Percentiles rank a stretch among this genome's conserved stretches.
Evolutionary conservation across 1,140 invertebrate genomes (phyloP).

Genomic region (Chironomus tepperi): DNA sequence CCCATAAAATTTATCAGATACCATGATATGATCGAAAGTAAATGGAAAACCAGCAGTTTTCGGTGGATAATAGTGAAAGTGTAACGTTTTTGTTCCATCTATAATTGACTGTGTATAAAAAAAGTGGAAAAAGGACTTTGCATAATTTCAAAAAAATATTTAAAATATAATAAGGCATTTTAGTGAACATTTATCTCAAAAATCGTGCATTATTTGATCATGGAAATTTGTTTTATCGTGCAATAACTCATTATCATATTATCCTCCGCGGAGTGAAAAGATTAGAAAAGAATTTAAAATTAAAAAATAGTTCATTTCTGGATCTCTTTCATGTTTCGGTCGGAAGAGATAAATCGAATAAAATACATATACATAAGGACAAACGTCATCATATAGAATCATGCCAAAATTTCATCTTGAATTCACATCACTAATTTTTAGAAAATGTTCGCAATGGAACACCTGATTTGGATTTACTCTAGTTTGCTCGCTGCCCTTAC

Average conservation of each 20-base stretch:
- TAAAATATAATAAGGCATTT: not conserved
- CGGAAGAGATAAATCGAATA: not conserved
- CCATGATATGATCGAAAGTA: not conserved
- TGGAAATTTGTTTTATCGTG: not conserved
- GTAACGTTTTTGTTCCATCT: conserved; percentile 16
- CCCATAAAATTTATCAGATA: not conserved
- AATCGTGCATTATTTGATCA: not conserved
- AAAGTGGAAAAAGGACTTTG: not conserved
- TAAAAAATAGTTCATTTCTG: not conserved
- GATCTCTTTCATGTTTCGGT: not conserved
- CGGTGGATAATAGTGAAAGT: conserved; percentile 20
- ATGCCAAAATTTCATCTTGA: conserved; percentile 7
- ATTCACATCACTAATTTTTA: not conserved
- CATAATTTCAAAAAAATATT: not conserved
- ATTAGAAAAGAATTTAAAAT: not conserved
- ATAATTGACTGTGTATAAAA: not conserved
- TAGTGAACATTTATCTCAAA: no score
- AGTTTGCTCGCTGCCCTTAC: not conserved
- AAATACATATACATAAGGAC: not conserved
- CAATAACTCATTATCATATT: not conserved
- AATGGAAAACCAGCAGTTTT: not conserved
- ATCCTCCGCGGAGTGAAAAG: not conserved
- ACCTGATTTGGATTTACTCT: conserved; percentile 22
- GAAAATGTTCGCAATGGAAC: conserved; percentile 9
- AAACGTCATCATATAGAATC: not conserved